Evolutionary conservation across 2,797 vertebrate species (phyloP).

Genomic region (Schizopygopsis pylzovi): DNA sequence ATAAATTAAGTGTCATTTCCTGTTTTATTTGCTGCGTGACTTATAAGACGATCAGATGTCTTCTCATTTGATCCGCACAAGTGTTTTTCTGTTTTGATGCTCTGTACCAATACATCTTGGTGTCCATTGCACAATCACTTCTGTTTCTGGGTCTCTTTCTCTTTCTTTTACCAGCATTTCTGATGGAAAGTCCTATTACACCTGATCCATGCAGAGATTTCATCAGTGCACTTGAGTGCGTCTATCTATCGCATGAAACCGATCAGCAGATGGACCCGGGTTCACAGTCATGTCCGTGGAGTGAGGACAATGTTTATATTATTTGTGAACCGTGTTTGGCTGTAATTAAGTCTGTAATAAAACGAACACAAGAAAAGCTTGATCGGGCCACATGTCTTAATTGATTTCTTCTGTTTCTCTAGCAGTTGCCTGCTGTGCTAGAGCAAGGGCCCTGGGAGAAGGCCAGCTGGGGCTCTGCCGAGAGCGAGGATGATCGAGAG

Average conservation of each 20-base stretch:
- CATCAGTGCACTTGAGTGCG: not conserved
- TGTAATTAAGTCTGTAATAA: slow-evolving; percentile 61
- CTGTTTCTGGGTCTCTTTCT: not conserved
- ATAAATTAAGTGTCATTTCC: not conserved
- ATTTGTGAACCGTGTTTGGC: slow-evolving; percentile 57
- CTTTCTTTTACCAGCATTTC: not conserved
- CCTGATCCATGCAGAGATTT: not conserved
- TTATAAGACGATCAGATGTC: slow-evolving; percentile 2
- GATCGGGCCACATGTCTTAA: slow-evolving; percentile 67
- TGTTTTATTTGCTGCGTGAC: not conserved
- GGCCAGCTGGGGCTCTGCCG: slow-evolving; percentile 38
- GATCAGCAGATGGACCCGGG: not conserved
- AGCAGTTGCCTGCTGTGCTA: slow-evolving; percentile 32
- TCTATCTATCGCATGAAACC: not conserved
- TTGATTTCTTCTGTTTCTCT: slow-evolving; percentile 72
- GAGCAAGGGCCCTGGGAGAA: slow-evolving; percentile 27
- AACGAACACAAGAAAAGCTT: slow-evolving; percentile 58
- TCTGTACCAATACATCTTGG: not conserved
- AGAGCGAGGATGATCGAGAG: slow-evolving; percentile 30
- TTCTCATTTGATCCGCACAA: slow-evolving; percentile 15
- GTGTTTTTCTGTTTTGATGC: slow-evolving; percentile 11
- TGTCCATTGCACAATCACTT: not conserved
- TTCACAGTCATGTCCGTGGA: not conserved
- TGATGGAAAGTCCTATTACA: not conserved
- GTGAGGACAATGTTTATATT: slow-evolving; percentile 61